A percentile compares a stretch with the other conserved stretches of the same genome.
Conservation (phyloP, 1,140 invertebrate genomes). For the Platyura marginata region DNA sequence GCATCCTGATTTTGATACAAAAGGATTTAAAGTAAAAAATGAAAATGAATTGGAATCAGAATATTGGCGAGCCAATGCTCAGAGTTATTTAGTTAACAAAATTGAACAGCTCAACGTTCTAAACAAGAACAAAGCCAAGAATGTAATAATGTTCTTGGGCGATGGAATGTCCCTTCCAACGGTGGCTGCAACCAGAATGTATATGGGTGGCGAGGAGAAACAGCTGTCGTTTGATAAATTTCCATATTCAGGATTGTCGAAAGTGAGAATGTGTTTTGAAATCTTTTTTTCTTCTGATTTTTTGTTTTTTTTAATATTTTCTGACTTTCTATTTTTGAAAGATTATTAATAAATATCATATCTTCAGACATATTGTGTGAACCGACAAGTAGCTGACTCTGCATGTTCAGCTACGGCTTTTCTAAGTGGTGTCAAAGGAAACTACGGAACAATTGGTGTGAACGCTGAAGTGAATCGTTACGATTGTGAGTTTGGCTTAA, state of each 20-base stretch:
- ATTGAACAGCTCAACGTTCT: constrained; percentile 14
- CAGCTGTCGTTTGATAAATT: constrained; percentile 52
- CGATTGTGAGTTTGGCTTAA: constrained; percentile 43
- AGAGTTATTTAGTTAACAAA: constrained; percentile 15
- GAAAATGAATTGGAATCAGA: constrained; percentile 14
- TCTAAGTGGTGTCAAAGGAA: constrained; percentile 62
- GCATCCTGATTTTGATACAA: too few species aligned
- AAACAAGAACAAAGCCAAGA: constrained; percentile 36
- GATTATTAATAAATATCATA: background rate
- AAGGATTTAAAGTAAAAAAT: too few species aligned
- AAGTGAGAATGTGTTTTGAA: constrained; percentile 28
- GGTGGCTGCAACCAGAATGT: constrained; percentile 41
- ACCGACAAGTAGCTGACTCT: constrained; percentile 57
- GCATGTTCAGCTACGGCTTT: constrained; percentile 65
- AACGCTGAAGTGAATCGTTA: constrained; percentile 34
- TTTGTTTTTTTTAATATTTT: background rate
- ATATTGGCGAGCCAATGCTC: constrained; percentile 17
- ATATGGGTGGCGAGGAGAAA: constrained; percentile 45
- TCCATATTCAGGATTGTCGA: constrained; percentile 40
- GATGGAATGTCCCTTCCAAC: constrained; percentile 56
- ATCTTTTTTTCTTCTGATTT: constrained; percentile 3
- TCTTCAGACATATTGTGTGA: constrained; percentile 54
- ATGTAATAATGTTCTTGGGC: constrained; percentile 53
- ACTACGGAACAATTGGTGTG: constrained; percentile 54
- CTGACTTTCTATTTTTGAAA: background rate